Evolutionary conservation across 2,797 vertebrate genomes (phyloP).

Genomic region (Pelodytes ibericus): DNA sequence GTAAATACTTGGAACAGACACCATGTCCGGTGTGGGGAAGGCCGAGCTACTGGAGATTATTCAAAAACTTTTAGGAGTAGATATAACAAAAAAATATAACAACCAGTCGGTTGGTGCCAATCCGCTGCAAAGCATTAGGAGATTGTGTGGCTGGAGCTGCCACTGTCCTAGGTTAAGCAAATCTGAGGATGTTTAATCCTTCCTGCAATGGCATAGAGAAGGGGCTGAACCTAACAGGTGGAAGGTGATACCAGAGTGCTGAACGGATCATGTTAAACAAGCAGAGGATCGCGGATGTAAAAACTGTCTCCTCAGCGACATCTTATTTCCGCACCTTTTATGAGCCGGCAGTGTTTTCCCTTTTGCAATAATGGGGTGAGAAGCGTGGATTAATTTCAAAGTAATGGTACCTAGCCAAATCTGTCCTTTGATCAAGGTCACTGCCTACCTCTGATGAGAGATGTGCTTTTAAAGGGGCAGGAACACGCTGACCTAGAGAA

Average conservation of each 20-base stretch:
- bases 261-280: slow-evolving; percentile 43
- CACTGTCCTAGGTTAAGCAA: too few species aligned
- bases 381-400: slow-evolving; percentile 11
- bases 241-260: slow-evolving; percentile 32
- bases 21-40: too few species aligned
- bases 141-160: too few species aligned
- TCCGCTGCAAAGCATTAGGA: too few species aligned
- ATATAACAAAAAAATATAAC: too few species aligned
- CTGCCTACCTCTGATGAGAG: not conserved
- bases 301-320: slow-evolving; percentile 46
- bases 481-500: too few species aligned
- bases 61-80: too few species aligned
- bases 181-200: not conserved
- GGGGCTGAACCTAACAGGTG: slow-evolving; percentile 15
- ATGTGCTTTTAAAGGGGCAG: not conserved
- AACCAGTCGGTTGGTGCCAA: too few species aligned
- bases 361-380: slow-evolving; percentile 28
- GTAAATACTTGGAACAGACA: not conserved
- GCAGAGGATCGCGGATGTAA: slow-evolving; percentile 32
- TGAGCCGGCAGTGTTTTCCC: slow-evolving; percentile 1
- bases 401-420: slow-evolving; percentile 14
- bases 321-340: slow-evolving; percentile 46
- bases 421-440: slow-evolving; percentile 39
- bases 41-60: too few species aligned
- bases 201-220: not conserved